Evolutionary conservation across 2,888 invertebrate species (phyloP).

Genomic region (Smittia aterrima): DNA sequence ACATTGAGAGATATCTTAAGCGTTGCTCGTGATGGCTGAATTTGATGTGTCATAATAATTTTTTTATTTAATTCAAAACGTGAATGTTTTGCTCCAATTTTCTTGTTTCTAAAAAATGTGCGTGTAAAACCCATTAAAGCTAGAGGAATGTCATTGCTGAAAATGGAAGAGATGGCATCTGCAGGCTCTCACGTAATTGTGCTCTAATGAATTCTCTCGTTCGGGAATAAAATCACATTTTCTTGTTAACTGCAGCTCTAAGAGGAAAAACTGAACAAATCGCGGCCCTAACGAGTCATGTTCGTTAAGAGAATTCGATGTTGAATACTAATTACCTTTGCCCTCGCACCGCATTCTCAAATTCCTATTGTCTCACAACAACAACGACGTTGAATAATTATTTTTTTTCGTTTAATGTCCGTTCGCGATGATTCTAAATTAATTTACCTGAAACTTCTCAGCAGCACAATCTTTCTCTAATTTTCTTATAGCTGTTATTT

Average conservation of each 20-base stretch:
- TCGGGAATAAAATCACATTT: neutral
- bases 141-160: neutral
- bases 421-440: neutral
- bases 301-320: neutral
- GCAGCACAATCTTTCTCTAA: too few relatives aligned
- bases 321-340: conserved; percentile 31
- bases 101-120: neutral
- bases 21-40: neutral
- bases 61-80: neutral
- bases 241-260: neutral
- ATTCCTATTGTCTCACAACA: conserved; percentile 15
- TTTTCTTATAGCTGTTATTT: too few relatives aligned
- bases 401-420: conserved; percentile 3
- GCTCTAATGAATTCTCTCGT: too few relatives aligned
- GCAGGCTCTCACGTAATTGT: too few relatives aligned
- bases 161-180: too few relatives aligned
- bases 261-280: neutral
- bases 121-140: neutral
- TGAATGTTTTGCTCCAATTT: neutral
- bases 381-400: neutral
- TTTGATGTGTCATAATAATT: neutral
- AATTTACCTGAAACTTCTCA: too few relatives aligned
- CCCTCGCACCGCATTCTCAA: neutral
- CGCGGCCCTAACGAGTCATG: neutral
- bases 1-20: neutral